phyloP scores from a whole-genome alignment of 2,113 vertebrate species.

The Rafetus swinhoei region DNA sequence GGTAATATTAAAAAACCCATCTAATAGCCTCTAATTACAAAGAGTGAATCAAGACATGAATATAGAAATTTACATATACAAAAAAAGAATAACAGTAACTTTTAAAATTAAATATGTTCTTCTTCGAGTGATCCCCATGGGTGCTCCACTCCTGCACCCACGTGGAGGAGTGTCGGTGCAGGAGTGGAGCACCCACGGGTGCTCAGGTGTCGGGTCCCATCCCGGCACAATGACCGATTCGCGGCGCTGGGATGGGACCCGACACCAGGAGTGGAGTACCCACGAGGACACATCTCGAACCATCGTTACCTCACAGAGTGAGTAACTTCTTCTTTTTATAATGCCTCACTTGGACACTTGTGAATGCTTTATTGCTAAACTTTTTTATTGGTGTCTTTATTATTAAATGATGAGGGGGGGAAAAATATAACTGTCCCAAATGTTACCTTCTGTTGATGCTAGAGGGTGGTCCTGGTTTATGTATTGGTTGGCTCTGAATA shows the following conservation, averaged over 20 bases:
- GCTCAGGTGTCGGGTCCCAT: too few relatives aligned
- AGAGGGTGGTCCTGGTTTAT: not conserved
- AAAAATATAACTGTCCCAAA: not conserved
- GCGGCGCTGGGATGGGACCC: too few relatives aligned
- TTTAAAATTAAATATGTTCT: not conserved
- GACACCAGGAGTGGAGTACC: too few relatives aligned
- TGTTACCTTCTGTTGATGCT: rapidly evolving
- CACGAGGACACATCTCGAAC: too few relatives aligned
- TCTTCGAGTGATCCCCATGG: too few relatives aligned
- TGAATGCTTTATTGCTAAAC: not conserved
- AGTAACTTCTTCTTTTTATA: not conserved
- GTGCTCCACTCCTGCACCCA: too few relatives aligned
- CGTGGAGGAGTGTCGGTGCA: too few relatives aligned
- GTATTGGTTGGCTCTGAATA: not conserved
- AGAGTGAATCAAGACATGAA: not conserved
- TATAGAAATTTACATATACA: not conserved
- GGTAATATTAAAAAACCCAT: not conserved
- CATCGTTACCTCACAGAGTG: too few relatives aligned
- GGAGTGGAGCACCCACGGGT: too few relatives aligned
- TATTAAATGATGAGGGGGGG: not conserved
- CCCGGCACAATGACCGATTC: too few relatives aligned
- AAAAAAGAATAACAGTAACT: not conserved
- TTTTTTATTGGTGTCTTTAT: not conserved
- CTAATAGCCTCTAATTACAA: not conserved
- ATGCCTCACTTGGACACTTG: not conserved